Evolutionary conservation across 2,888 invertebrate genomes (phyloP), one percentile per base, ranked within the genome.

Genomic region (Monochamus alternatus): DNA sequence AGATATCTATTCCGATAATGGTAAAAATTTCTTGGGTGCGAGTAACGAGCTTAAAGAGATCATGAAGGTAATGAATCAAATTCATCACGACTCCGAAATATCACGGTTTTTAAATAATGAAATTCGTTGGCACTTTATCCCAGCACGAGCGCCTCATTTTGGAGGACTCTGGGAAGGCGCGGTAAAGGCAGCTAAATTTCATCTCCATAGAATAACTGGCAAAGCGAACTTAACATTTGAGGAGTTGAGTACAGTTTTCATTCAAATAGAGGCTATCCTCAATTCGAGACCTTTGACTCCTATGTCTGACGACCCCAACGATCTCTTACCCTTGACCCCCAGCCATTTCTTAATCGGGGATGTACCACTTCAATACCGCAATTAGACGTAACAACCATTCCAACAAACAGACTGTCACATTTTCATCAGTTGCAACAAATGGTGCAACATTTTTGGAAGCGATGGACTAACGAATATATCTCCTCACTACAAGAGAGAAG

Each of bases 111-210:
- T 38, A 38, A 38, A 38, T 5, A 58, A 58, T 58, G n/a, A 14
- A 9, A 58, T 58, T 9, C 3, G 1, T 14, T 58, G 7, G 58
- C 58, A 58, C 31, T 58, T 58, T 10, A 58, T 58, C 8, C 58
- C 58, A 3, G 9, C 58, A 7, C 12, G 14, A 58, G 31, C 9
- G 7, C 30, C 58, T 58, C 58, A 58, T 58, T 58, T 58, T 14
- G 60, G 60, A 1, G 60, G 60, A 32, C 10, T 60, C 8, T 60
- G 60, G 60, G 60, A 60, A n/a, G 60, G 31, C 2, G 60, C 60
- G 3, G 60, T 60, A 3, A 60, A 60, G 12, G 31, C 60, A n/a
- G 60, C 60, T 9, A 60, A 31, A 30, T 60, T 8, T 5, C 32
- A 32, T 60, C 8, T 32, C 5, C 9, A 32, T 4, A 60, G 60